Evolutionary conservation across 2,797 vertebrate genomes (phyloP).

Genomic region (Oophaga sylvatica): DNA sequence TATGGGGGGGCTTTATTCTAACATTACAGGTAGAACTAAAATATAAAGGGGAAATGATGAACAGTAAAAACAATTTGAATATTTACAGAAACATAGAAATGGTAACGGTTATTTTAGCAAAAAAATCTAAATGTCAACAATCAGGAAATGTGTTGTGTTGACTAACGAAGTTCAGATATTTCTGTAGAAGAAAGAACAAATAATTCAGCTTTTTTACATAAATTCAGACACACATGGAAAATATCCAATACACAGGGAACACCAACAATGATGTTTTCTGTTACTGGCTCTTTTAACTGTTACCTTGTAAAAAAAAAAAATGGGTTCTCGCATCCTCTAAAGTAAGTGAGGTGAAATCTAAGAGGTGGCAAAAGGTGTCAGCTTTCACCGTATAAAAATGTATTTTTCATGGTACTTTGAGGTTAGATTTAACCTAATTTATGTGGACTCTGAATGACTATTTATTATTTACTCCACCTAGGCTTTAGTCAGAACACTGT

Average conservation of each 20-base stretch:
- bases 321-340: conserved; percentile 65
- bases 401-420: conserved; percentile 28
- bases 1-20: no score
- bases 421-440: conserved; percentile 59
- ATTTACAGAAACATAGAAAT: no score
- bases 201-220: conserved; percentile 19
- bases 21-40: no score
- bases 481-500: conserved; percentile 56
- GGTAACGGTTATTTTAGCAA: conserved; percentile 4
- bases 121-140: not conserved
- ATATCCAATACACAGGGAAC: conserved; percentile 28
- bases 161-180: conserved; percentile 1
- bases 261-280: conserved; percentile 49
- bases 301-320: conserved; percentile 59
- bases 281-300: conserved; percentile 49
- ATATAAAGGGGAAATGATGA: no score
- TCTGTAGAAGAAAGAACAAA: conserved; percentile 44
- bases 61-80: no score
- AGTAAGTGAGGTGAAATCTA: conserved; percentile 62
- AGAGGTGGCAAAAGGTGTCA: conserved; percentile 41
- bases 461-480: conserved; percentile 50
- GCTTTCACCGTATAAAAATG: conserved; percentile 59
- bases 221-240: conserved; percentile 29
- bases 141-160: conserved; percentile 1
- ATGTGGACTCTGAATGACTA: conserved; percentile 15